A percentile compares a stretch with the other conserved stretches of the same genome.
Conservation (phyloP, 2,888 invertebrate genomes). For the Agapostemon virescens region DNA sequence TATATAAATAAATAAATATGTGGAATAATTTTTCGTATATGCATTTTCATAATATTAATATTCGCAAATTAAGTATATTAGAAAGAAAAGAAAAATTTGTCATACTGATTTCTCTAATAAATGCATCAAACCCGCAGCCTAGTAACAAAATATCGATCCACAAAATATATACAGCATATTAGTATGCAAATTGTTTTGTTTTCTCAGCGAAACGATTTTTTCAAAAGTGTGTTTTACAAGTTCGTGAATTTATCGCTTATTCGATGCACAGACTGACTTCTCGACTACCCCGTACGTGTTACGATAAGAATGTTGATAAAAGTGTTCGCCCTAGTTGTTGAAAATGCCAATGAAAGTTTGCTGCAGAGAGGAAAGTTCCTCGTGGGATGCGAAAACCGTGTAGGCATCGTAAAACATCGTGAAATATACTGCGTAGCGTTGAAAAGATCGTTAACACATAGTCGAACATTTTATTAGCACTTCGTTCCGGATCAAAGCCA, state of each 20-base stretch:
- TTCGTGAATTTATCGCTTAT: neutral
- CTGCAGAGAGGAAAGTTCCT: slow-evolving; percentile 18
- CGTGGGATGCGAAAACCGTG: neutral
- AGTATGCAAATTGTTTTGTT: neutral
- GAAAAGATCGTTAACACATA: slow-evolving; percentile 63
- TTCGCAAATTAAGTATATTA: too few species aligned
- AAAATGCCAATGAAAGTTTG: neutral
- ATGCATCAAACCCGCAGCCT: too few species aligned
- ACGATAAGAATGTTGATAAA: neutral
- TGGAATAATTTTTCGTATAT: too few species aligned
- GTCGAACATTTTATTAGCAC: slow-evolving; percentile 67
- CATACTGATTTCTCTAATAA: too few species aligned
- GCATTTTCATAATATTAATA: too few species aligned
- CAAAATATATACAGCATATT: neutral
- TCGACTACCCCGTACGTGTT: too few species aligned
- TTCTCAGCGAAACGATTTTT: neutral
- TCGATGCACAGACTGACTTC: neutral
- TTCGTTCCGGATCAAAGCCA: slow-evolving; percentile 62
- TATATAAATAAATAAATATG: too few species aligned
- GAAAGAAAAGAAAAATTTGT: too few species aligned
- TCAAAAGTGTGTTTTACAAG: neutral
- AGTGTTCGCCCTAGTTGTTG: neutral
- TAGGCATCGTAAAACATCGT: slow-evolving; percentile 49
- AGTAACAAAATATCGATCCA: too few species aligned
- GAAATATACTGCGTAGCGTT: slow-evolving; percentile 35